Percentiles rank a stretch among this genome's conserved stretches.
Evolutionary conservation across 2,113 vertebrate genomes (phyloP).

Genomic region (Amblyopsis rosae): DNA sequence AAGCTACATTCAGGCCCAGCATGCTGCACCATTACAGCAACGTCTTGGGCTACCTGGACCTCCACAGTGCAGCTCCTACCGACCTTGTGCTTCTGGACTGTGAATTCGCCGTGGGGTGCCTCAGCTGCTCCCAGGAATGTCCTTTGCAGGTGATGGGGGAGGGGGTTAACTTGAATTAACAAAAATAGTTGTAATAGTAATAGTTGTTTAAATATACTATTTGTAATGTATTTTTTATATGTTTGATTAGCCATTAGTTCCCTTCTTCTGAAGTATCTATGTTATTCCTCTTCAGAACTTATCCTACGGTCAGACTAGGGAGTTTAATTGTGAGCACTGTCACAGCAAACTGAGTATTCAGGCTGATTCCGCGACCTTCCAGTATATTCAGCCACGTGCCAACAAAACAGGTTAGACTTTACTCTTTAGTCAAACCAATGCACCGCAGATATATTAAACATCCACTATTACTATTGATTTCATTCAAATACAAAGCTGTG

Average conservation of each 20-base stretch:
- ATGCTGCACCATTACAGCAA: constrained; percentile 78
- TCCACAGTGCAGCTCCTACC: constrained; percentile 67
- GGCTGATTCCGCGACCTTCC: constrained; percentile 76
- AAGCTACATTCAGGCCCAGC: constrained; percentile 72
- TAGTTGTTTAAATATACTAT: background rate
- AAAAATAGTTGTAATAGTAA: background rate
- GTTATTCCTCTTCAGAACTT: constrained; percentile 62
- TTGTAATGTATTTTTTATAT: background rate
- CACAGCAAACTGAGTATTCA: constrained; percentile 75
- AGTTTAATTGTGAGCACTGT: constrained; percentile 77
- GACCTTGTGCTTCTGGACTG: constrained; percentile 80
- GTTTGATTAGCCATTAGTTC: background rate
- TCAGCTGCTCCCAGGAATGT: constrained; percentile 76
- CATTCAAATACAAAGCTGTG: background rate
- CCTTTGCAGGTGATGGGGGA: constrained; percentile 62
- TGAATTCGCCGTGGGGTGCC: constrained; percentile 70
- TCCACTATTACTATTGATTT: background rate
- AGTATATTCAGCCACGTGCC: constrained; percentile 66
- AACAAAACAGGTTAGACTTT: constrained; percentile 67
- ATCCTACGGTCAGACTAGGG: constrained; percentile 76
- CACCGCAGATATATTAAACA: background rate
- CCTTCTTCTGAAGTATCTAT: background rate
- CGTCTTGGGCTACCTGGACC: constrained; percentile 80
- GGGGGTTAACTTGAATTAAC: background rate
- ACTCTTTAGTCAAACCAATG: constrained; percentile 8